phyloP scores from a whole-genome alignment of 2,797 vertebrate genomes.

The Basileuterus tristriatus region DNA sequence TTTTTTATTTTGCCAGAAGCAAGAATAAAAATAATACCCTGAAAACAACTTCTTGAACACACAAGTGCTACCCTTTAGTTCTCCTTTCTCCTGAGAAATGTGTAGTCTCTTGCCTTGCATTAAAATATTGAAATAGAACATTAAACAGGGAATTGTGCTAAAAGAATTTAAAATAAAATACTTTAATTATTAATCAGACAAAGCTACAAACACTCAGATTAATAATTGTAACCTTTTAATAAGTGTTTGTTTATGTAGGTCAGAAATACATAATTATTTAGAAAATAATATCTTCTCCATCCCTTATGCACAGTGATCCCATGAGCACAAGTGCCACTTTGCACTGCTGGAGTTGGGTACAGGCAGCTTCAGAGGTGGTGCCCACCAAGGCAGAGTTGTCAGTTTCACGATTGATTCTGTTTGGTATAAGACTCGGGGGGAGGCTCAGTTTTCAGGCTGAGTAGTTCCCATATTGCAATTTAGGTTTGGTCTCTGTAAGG shows the following conservation, averaged over 20 bases:
- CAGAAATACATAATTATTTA: not conserved
- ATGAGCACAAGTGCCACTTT: not conserved
- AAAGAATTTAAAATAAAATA: not conserved
- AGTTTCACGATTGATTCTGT: not conserved
- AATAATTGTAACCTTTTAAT: not conserved
- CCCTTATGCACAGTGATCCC: not conserved
- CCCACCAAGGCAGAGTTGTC: not conserved
- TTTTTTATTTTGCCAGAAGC: constrained; percentile 23
- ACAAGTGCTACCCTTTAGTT: not conserved
- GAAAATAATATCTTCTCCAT: not conserved
- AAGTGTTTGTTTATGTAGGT: not conserved
- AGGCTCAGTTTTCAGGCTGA: not conserved
- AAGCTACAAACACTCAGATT: not conserved
- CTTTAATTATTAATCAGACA: constrained; percentile 1
- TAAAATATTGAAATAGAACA: not conserved
- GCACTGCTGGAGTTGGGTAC: not conserved
- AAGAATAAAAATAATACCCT: constrained; percentile 23
- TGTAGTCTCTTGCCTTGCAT: not conserved
- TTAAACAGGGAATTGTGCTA: not conserved
- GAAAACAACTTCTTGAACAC: not conserved
- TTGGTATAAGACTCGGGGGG: not conserved
- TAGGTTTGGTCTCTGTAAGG: not conserved
- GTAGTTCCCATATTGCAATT: not conserved
- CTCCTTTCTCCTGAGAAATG: not conserved
- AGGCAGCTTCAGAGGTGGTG: not conserved